Evolutionary conservation across 2,888 invertebrate species (phyloP).

Genomic region (Melitaea athalia): DNA sequence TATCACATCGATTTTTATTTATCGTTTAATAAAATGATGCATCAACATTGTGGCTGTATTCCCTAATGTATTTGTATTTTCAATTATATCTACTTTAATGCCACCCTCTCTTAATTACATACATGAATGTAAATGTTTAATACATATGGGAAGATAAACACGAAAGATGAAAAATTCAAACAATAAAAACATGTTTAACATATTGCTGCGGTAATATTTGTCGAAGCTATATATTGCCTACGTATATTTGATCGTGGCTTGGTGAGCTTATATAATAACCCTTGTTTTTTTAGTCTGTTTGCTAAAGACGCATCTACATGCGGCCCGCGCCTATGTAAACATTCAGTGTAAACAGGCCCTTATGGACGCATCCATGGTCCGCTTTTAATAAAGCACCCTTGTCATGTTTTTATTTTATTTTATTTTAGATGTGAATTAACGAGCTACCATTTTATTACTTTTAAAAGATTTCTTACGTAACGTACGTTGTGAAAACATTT

Average conservation of each 20-base stretch:
- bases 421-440: constrained; percentile 47
- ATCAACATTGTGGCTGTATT: constrained; percentile 18
- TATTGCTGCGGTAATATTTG: constrained; percentile 55
- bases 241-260: constrained; percentile 45
- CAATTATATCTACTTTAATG: constrained; percentile 30
- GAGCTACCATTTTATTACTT: constrained; percentile 29
- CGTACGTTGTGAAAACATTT: constrained; percentile 4
- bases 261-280: constrained; percentile 61
- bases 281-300: constrained; percentile 81
- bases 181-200: constrained; percentile 60
- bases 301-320: constrained; percentile 79
- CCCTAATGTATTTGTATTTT: constrained; percentile 34
- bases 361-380: constrained; percentile 66
- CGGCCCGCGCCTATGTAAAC: constrained; percentile 73
- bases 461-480: constrained; percentile 8
- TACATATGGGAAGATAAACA: constrained; percentile 47
- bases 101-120: constrained; percentile 35
- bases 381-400: constrained; percentile 65
- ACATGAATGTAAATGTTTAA: constrained; percentile 34
- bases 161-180: constrained; percentile 53
- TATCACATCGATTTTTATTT: background rate
- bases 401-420: constrained; percentile 56
- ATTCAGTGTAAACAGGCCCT: constrained; percentile 73
- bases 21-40: background rate
- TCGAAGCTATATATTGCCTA: constrained; percentile 51